A percentile compares a stretch with the other conserved stretches of the same genome.
phyloP scores from a whole-genome alignment of 2,888 invertebrate species.

The Orthosia cruda region DNA sequence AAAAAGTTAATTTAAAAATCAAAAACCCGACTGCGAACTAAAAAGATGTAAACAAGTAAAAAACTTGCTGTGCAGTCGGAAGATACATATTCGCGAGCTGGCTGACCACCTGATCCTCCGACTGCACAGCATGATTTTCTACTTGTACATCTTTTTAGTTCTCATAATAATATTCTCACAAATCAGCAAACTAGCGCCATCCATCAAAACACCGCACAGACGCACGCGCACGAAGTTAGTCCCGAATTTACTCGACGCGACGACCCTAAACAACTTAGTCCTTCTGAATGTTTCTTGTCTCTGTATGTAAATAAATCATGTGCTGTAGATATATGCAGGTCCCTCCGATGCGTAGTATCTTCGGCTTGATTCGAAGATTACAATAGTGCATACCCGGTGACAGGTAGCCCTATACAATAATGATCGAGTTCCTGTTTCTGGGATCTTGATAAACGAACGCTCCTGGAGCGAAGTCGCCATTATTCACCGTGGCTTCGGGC shows the following conservation, averaged over 20 bases:
- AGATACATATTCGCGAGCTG: too few relatives aligned
- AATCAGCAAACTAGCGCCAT: background rate
- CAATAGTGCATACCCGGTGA: constrained; percentile 59
- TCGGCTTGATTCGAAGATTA: constrained; percentile 55
- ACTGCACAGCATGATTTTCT: too few relatives aligned
- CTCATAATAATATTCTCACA: too few relatives aligned
- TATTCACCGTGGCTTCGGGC: constrained; percentile 59
- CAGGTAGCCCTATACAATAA: constrained; percentile 59
- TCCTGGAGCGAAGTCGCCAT: constrained; percentile 24
- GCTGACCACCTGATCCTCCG: too few relatives aligned
- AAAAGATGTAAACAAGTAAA: too few relatives aligned
- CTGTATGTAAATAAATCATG: constrained; percentile 35
- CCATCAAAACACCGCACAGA: background rate
- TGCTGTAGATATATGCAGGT: constrained; percentile 48
- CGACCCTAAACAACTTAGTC: background rate
- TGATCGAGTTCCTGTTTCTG: constrained; percentile 51
- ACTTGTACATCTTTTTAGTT: too few relatives aligned
- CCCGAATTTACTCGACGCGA: background rate
- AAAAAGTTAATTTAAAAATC: too few relatives aligned
- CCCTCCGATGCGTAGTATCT: constrained; percentile 27
- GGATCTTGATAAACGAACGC: constrained; percentile 40
- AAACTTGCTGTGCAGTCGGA: too few relatives aligned
- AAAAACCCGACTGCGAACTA: too few relatives aligned
- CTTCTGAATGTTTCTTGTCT: constrained; percentile 22
- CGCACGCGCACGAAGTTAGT: background rate